Base-by-base conservation (phyloP, 2,888 invertebrate genomes). In the Eupithecia insigniata region DNA sequence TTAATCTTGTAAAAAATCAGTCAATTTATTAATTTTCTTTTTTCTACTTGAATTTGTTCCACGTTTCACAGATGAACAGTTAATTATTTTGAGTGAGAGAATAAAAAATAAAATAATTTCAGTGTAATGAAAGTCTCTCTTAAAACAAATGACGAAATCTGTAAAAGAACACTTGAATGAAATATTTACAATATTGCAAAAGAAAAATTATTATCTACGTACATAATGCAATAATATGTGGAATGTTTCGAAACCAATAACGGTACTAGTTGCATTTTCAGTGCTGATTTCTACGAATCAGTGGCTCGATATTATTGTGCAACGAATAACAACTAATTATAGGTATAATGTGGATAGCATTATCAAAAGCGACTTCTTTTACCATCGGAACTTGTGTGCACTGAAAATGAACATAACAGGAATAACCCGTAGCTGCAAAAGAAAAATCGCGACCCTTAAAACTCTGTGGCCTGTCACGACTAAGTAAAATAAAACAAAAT, bases 1-100 rank as follows among this genome's bases (percentile, higher is more conserved):
- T 36, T 34, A 22, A 30, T 34, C 22, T 82, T 83, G 77, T 87
- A 85, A 79, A 82, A 84, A 86, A 87, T 89, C 90, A 89, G 90
- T 89, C 90, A 84, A 83, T 83, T 83, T 76, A 74, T 76, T 78
- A 61, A 69, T 71, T 74, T 72, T 74, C 14, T 39, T 78, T 73
- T 70, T 51, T 65, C 75, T 76, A 76, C 69, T 67, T 82, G 79
- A 80, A 75, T 79, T 77, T 80, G 73, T 72, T 55, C 55, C 55
- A 26, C 55, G 26, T 26, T 55, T 22, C 7, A 7, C 22, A 22
- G 22, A n/a, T 51, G 43, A 43, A 43, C 43, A n/a, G 43, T 7
- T 16, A 22, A 51, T 51, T 22, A 51, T 51, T 26, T 16, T 5
- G 58, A 28, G 16, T 30, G 28, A 60, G 22, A 30, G 4, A 26